These are phyloP conservation scores for Python bivittatus DNA, from an alignment of 2,113 vertebrate genomes.

Conservation along the genomic window DNA sequence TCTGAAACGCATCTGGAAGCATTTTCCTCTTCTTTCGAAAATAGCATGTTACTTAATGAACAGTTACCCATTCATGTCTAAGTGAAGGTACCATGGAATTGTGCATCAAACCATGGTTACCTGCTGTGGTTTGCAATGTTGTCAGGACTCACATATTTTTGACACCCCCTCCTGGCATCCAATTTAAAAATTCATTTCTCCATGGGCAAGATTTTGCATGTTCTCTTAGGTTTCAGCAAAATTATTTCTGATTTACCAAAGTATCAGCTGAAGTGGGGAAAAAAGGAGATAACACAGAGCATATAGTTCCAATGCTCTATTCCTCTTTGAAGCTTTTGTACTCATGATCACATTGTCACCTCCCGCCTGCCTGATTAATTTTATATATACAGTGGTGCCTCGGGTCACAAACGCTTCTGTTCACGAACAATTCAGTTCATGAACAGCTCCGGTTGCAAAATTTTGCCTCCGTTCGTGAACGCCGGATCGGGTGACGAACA, in stretches of 20 bases:
- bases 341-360: background rate
- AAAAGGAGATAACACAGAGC: background rate
- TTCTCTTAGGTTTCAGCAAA: constrained; percentile 48
- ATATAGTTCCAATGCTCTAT: background rate
- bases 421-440: no score
- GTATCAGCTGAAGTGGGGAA: background rate
- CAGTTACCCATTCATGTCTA: constrained; percentile 40
- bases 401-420: no score
- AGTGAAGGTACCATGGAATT: constrained; percentile 59
- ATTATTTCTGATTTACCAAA: constrained; percentile 41
- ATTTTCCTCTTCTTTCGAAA: constrained; percentile 53
- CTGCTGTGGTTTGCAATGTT: constrained; percentile 68
- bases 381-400: no score
- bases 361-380: background rate
- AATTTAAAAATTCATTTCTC: constrained; percentile 47
- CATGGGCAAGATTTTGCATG: constrained; percentile 64
- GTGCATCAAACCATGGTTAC: constrained; percentile 62
- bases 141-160: constrained; percentile 69
- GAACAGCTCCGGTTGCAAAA: no score
- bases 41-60: constrained; percentile 56
- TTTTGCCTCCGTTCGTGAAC: no score
- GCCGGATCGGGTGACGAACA: no score
- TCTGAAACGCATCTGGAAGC: constrained; percentile 48
- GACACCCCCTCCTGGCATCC: constrained; percentile 62
- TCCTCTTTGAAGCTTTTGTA: background rate